These are phyloP conservation scores for Cyprinella venusta DNA, from an alignment of 2,797 vertebrate genomes.

Conservation along the genomic window DNA sequence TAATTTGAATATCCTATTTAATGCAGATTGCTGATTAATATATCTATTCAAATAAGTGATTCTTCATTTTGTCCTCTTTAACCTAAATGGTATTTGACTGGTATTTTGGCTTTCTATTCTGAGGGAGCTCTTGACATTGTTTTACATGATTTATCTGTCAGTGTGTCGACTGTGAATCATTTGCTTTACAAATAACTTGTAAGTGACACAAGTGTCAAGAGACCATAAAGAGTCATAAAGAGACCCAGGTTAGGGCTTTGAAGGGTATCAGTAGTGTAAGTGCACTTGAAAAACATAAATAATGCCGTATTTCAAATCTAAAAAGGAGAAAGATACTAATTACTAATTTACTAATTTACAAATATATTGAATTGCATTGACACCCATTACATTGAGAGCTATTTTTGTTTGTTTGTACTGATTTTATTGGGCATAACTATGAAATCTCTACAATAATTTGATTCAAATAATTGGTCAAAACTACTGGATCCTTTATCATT, in stretches of 20 bases:
- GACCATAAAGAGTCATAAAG: constrained; percentile 19
- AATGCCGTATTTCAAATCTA: background rate
- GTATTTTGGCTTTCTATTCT: constrained; percentile 75
- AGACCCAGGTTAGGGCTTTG: constrained; percentile 26
- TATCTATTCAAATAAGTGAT: constrained; percentile 54
- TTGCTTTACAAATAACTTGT: constrained; percentile 74
- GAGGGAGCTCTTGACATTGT: constrained; percentile 71
- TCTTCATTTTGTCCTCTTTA: constrained; percentile 68
- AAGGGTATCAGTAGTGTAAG: constrained; percentile 1
- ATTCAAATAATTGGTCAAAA: background rate
- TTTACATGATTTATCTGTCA: constrained; percentile 76
- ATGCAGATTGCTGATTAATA: constrained; percentile 32
- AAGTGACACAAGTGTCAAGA: constrained; percentile 62
- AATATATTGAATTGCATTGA: too few species aligned
- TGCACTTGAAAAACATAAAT: constrained; percentile 5
- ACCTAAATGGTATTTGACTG: constrained; percentile 69
- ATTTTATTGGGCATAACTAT: background rate
- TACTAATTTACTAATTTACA: too few species aligned
- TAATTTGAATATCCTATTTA: background rate
- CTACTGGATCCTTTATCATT: background rate
- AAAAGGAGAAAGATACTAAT: background rate
- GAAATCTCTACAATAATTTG: background rate
- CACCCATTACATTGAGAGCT: background rate
- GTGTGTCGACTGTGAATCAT: constrained; percentile 68
- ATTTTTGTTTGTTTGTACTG: background rate